Conservation (phyloP, 2,797 vertebrate species). For the Malurus splendens region DNA sequence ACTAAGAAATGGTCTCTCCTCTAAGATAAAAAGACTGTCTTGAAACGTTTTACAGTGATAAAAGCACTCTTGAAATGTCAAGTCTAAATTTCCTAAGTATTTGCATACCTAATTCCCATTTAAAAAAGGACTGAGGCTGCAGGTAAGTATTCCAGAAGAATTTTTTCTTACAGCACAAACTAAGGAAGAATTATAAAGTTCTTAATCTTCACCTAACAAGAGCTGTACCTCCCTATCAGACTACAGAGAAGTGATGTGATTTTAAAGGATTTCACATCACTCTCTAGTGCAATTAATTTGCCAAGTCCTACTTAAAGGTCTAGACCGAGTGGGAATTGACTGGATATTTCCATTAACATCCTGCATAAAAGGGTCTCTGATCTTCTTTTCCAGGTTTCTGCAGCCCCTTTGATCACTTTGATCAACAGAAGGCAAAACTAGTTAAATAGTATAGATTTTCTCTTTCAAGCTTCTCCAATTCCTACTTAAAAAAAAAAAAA, state of each 20-base stretch:
- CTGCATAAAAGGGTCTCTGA: constrained; percentile 32
- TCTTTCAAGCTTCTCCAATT: constrained; percentile 2
- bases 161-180: background rate
- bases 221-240: background rate
- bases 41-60: background rate
- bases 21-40: background rate
- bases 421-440: constrained; percentile 18
- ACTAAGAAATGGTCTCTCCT: background rate
- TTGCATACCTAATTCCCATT: background rate
- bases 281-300: constrained; percentile 17
- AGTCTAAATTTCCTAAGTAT: background rate
- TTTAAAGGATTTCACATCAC: background rate
- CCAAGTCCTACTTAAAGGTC: constrained; percentile 34
- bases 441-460: constrained; percentile 9
- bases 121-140: background rate
- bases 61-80: background rate
- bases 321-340: constrained; percentile 34
- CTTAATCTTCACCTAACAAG: background rate
- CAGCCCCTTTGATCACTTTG: constrained; percentile 16
- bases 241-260: background rate
- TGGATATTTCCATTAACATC: constrained; percentile 33
- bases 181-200: background rate
- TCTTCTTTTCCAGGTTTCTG: constrained; percentile 35
- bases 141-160: background rate
- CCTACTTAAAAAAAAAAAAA: background rate